phyloP scores from a whole-genome alignment of 2,113 vertebrate species.

The Eulemur macaco region DNA sequence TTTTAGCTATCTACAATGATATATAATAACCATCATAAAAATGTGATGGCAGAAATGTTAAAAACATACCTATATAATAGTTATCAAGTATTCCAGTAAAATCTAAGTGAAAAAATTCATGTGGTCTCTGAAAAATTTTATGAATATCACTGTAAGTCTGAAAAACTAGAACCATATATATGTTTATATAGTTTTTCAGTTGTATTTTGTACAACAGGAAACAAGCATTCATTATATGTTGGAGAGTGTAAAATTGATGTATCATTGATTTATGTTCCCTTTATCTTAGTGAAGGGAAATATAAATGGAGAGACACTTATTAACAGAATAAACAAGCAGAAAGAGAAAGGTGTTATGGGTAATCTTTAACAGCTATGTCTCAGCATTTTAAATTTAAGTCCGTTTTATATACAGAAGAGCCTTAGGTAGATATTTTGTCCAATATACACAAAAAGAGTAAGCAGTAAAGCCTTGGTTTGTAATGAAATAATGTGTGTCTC shows the following conservation, averaged over 20 bases:
- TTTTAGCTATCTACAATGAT: constrained; percentile 2
- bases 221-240: constrained; percentile 72
- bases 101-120: constrained; percentile 33
- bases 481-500: neutral
- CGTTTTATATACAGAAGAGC: neutral
- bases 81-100: neutral
- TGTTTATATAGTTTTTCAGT: constrained; percentile 73
- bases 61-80: neutral
- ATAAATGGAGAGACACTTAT: constrained; percentile 76
- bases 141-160: constrained; percentile 50
- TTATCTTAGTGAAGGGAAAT: constrained; percentile 57
- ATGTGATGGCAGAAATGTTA: neutral
- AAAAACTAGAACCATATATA: constrained; percentile 61
- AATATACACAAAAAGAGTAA: neutral
- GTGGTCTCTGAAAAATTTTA: constrained; percentile 58
- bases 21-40: neutral
- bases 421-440: neutral
- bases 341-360: constrained; percentile 23
- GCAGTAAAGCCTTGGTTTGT: neutral
- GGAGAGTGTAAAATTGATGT: constrained; percentile 63
- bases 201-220: constrained; percentile 64
- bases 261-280: constrained; percentile 68
- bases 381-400: constrained; percentile 29
- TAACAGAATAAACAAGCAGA: neutral
- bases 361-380: neutral